Evolutionary conservation across 1,140 invertebrate genomes (phyloP).

Genomic region (Lycorma delicatula): DNA sequence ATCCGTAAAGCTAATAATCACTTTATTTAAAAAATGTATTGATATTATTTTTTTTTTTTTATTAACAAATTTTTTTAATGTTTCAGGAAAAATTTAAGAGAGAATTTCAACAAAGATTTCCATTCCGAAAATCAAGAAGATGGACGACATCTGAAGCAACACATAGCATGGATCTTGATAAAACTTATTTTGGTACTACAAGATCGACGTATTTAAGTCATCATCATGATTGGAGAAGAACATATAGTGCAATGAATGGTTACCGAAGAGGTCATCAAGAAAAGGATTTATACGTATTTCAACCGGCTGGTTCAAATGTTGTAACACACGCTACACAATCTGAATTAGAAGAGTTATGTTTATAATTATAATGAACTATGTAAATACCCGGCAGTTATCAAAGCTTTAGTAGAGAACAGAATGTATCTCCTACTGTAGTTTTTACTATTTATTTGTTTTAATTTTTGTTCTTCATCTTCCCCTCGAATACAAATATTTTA

Average conservation of each 20-base stretch:
- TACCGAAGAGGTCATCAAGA: constrained; percentile 3
- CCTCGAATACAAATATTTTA: no score
- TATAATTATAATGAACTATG: no score
- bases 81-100: constrained; percentile 62
- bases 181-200: constrained; percentile 14
- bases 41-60: no score
- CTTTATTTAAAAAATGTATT: no score
- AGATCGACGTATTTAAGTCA: constrained; percentile 17
- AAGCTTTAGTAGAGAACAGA: no score
- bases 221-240: neutral
- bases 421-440: no score
- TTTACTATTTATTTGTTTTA: no score
- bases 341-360: constrained; percentile 24
- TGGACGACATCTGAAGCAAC: constrained; percentile 32
- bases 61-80: constrained; percentile 14
- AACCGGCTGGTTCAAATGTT: constrained; percentile 13
- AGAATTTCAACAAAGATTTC: constrained; percentile 56
- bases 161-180: constrained; percentile 36
- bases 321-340: constrained; percentile 18
- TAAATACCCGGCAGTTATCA: no score
- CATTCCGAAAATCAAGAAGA: constrained; percentile 38
- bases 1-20: no score
- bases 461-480: no score
- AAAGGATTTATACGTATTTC: constrained; percentile 22
- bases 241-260: neutral